Percentiles rank a stretch among this genome's conserved stretches.
Conservation (phyloP, 2,888 invertebrate genomes). For the Trichopoda pennipes region DNA sequence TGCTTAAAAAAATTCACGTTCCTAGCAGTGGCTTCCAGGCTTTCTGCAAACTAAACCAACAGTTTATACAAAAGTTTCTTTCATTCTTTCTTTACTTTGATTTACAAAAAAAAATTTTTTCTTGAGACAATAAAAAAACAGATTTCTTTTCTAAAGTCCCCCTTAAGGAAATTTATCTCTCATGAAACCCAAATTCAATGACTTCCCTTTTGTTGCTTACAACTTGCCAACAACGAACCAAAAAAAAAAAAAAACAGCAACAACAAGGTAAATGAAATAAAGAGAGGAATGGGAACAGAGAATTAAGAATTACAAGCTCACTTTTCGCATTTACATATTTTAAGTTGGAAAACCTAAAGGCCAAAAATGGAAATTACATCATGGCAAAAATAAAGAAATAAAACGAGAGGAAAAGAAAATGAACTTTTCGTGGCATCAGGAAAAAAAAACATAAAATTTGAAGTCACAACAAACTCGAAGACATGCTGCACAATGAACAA, state of each 20-base stretch:
- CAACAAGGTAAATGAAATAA: conserved; percentile 20
- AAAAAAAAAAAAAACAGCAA: conserved; percentile 12
- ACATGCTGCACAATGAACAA: conserved; percentile 45
- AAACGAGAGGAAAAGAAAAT: neutral
- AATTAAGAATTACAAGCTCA: conserved; percentile 64
- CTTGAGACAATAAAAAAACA: conserved; percentile 56
- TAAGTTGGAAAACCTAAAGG: conserved; percentile 59
- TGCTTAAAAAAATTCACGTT: conserved; percentile 59
- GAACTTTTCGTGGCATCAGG: conserved; percentile 15
- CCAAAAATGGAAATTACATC: conserved; percentile 68
- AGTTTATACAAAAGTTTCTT: conserved; percentile 32
- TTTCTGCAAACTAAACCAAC: conserved; percentile 31
- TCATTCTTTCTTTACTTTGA: conserved; percentile 13
- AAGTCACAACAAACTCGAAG: conserved; percentile 20
- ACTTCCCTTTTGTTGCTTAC: conserved; percentile 52
- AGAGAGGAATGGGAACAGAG: conserved; percentile 12
- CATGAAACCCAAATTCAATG: conserved; percentile 53
- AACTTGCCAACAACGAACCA: neutral
- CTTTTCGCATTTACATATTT: conserved; percentile 68
- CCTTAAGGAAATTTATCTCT: conserved; percentile 50
- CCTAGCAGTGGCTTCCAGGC: conserved; percentile 45
- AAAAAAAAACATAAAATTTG: conserved; percentile 5
- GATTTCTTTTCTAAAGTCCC: conserved; percentile 62
- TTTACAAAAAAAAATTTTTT: conserved; percentile 19
- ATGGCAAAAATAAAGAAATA: neutral